Evolutionary conservation across 2,797 vertebrate species (phyloP), one percentile per base, ranked within the genome.

Genomic region (Ciconia nigra): DNA sequence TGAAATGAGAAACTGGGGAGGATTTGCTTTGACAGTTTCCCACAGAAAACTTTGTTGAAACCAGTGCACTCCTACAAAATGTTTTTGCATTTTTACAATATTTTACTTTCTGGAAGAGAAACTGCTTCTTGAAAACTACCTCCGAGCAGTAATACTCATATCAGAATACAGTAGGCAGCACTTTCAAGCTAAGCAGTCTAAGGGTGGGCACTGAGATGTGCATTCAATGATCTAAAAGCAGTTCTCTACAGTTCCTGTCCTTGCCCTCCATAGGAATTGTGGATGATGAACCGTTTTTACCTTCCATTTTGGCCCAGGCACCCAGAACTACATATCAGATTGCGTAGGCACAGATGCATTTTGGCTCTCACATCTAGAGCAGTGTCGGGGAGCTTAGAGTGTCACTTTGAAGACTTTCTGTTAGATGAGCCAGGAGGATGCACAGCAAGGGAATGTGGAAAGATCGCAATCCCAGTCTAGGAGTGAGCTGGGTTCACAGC

Each of bases 321-420:
- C 49, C 33, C 49, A 51, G n/a, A 80, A n/a, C 49, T 24, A 11
- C 5, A 0, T 33, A 13, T 5, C 24, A 18, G 46, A 19, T 15
- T 14, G 57, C 44, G 9, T 12, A 26, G 4, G 9, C 22, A 21
- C 4, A 8, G 54, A 15, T 25, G 55, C 22, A 6, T 33, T 88
- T 92, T 77, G 49, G 54, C 26, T 51, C 7, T 39, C 6, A 1
- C 39, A 58, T 49, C 33, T 35, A 35, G 26, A 73, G 44, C 31
- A 17, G 41, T 8, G 46, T 39, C 0, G 0, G 37, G 46, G 25
- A 69, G 35, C 54, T 52, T 12, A 15, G 35, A 44, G 49, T 67
- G 41, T 65, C 66, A 33, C 49, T 69, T 59, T 37, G 57, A 55
- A 84, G 52, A 19, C 33, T 42, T 46, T 44, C 44, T 81, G 29